Evolutionary conservation across 1,140 invertebrate species (phyloP), one percentile per base, ranked within the genome.

Genomic region (Drosophila nigrodunni): DNA sequence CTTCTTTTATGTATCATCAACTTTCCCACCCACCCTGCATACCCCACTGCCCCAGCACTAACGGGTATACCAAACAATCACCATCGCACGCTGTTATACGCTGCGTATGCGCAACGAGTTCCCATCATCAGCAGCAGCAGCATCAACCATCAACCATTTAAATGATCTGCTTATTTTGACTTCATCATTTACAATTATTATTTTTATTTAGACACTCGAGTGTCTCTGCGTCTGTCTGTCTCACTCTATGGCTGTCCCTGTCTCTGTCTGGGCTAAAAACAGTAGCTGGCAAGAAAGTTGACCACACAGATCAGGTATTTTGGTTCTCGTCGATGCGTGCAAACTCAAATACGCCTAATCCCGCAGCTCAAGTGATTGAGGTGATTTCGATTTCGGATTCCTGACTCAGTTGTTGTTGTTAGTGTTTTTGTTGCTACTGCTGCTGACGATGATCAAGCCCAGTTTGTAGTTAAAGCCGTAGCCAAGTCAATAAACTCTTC

Each of bases 341-440:
- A 89, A 54, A 90, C 70, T 82, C 86, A 90, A 90, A 90, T 90
- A 90, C 82, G 87, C 88, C 86, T 90, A 90, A 90, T 90, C 86
- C 87, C 82, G 82, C 81, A 89, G 81, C 85, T 91, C 89, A 91
- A 91, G 90, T 90, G 89, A 89, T 91, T 78, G 79, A 86, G 89
- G 89, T 83, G 88, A 91, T 87, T 91, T 86, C 69, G 77, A 82
- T 91, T 83, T 77, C 73, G 71, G 89, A 80, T 91, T 70, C 59
- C 25, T 13, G 57, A 44, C 39, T 25, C 47, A 68, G 43, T 41
- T 37, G 39, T 65, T 30, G 39, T 67, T 21, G 59, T 72, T 55
- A 62, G 59, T 54, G 59, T 55, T 49, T 49, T 62, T n/a, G 41
- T 41, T 9, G 37, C 8, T 11, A 3, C 55, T 30, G 25, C 25